Evolutionary conservation across 2,888 invertebrate species (phyloP), one percentile per base, ranked within the genome.

Genomic region (Drosophila peninsularis): DNA sequence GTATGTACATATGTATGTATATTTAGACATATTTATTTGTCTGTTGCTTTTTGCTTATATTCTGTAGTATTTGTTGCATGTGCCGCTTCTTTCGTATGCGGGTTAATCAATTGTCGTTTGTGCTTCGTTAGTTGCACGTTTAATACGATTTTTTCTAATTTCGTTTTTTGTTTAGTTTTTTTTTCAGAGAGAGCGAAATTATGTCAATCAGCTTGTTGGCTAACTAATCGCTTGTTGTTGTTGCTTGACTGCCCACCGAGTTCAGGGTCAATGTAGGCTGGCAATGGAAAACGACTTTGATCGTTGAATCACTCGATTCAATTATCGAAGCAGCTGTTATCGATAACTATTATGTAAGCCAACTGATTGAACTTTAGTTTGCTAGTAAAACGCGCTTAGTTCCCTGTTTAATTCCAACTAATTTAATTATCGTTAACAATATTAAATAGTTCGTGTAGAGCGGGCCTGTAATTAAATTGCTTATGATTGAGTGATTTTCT

Each of bases 41-140:
- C 6, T 24, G 19, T 44, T 34, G 19, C n/a, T 44, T 44, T 27
- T 5, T 10, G 17, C 5, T 0, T 36, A 4, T 44, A 14, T 11
- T 44, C 34, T 44, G 2, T 47, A 14, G 11, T 49, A 17, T 47
- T 55, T 30, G 30, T 50, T 72, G 75, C 69, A 63, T 65, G 45
- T 65, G 62, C 56, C 71, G 58, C 61, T 62, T 57, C 58, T 54
- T 32, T 44, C 13, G 44, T 45, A 21, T 27, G 65, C 66, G 49
- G 61, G 56, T 70, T 85, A 84, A 82, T 81, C 84, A 84, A 78
- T 81, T 72, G 81, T 64, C 63, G 58, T 84, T 75, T 87, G 71
- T 73, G 87, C 82, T 85, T 83, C 75, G 82, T 77, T 88, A 78
- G 56, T 64, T 78, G 84, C 82, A 87, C 82, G 68, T 80, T 81